These are phyloP conservation scores for Kryptopterus vitreolus DNA, from an alignment of 2,797 vertebrate genomes.

Conservation along the genomic window DNA sequence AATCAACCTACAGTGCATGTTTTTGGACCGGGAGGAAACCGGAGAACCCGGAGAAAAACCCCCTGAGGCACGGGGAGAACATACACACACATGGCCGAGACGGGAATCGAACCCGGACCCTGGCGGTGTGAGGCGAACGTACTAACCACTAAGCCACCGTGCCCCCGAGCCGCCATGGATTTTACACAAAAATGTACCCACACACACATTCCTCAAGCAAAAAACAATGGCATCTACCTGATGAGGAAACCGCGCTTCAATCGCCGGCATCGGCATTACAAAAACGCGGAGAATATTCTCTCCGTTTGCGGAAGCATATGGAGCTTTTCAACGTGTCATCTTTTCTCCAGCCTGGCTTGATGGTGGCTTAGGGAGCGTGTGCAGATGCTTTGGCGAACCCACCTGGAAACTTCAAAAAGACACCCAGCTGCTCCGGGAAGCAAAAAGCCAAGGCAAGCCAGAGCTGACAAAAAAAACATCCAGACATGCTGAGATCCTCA, in stretches of 20 bases:
- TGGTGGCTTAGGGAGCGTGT: constrained; percentile 56
- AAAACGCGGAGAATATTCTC: neutral
- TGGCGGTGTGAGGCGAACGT: too few species aligned
- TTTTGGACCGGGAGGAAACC: too few species aligned
- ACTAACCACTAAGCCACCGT: too few species aligned
- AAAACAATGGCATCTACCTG: constrained; percentile 67
- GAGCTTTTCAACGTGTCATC: constrained; percentile 69
- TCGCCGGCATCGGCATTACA: constrained; percentile 54
- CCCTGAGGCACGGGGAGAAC: too few species aligned
- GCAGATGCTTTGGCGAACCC: constrained; percentile 66
- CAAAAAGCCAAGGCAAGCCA: constrained; percentile 27
- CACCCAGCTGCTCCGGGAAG: constrained; percentile 57
- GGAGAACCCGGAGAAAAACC: too few species aligned
- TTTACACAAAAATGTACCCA: too few species aligned
- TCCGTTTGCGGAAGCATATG: constrained; percentile 57
- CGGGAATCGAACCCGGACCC: too few species aligned
- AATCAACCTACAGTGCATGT: too few species aligned
- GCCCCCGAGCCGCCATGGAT: too few species aligned
- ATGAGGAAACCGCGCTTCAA: constrained; percentile 66
- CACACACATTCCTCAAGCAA: too few species aligned
- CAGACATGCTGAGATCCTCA: constrained; percentile 19
- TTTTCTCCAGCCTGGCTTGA: constrained; percentile 59
- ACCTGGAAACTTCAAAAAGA: constrained; percentile 73
- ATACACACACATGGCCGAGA: too few species aligned
- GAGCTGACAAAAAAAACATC: constrained; percentile 50